Percentiles rank a stretch among this genome's conserved stretches.
Evolutionary conservation across 2,113 vertebrate species (phyloP).

Genomic region (Platanista minor): DNA sequence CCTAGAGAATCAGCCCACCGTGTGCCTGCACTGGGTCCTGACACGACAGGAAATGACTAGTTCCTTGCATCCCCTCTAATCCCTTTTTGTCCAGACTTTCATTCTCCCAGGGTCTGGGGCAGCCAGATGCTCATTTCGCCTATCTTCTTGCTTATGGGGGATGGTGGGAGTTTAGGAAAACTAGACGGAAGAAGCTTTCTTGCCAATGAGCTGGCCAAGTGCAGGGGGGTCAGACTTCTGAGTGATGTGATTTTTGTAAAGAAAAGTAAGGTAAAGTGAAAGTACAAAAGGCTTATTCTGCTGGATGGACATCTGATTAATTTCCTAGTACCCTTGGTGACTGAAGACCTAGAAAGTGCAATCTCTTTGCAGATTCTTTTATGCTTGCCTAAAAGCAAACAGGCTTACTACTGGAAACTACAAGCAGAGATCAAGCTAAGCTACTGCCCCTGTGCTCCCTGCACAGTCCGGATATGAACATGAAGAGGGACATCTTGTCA

Average conservation of each 20-base stretch:
- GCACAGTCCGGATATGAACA: background rate
- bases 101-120: background rate
- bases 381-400: accelerated
- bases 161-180: background rate
- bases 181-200: background rate
- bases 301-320: accelerated
- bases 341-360: background rate
- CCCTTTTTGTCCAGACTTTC: background rate
- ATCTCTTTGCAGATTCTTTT: accelerated
- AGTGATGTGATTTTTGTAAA: background rate
- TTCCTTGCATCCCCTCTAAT: accelerated
- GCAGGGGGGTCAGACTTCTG: background rate
- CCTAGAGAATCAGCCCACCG: background rate
- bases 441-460: background rate
- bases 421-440: accelerated
- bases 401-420: accelerated
- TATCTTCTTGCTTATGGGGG: background rate
- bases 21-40: accelerated
- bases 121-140: background rate
- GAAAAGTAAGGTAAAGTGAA: too few species aligned
- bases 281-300: background rate
- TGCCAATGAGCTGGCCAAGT: background rate
- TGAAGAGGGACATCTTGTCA: background rate
- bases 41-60: accelerated
- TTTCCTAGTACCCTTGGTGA: accelerated